These are phyloP conservation scores for Tenodera sinensis DNA, from an alignment of 2,888 invertebrate species.

Conservation along the genomic window DNA sequence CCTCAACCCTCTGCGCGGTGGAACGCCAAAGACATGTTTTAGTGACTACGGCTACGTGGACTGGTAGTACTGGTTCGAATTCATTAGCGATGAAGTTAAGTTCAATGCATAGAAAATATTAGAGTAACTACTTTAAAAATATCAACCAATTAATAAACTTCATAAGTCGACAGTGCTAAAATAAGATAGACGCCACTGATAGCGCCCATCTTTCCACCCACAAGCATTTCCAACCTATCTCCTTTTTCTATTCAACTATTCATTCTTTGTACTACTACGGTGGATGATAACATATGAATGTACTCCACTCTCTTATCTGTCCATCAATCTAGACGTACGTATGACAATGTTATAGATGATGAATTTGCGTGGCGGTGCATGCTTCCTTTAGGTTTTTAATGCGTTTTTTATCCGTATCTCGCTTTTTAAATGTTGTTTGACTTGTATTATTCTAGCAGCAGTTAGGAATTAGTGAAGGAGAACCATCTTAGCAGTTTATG, in stretches of 20 bases:
- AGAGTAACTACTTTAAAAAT: too few species aligned
- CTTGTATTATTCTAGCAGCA: neutral
- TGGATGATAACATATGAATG: conserved; percentile 14
- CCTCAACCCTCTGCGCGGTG: too few species aligned
- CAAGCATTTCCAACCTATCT: neutral
- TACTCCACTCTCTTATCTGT: conserved; percentile 4
- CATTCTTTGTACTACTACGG: neutral
- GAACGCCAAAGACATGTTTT: too few species aligned
- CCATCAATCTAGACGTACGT: conserved; percentile 13
- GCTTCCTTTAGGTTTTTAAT: neutral
- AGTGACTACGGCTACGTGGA: too few species aligned
- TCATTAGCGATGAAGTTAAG: too few species aligned
- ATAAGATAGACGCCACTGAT: neutral
- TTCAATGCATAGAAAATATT: too few species aligned
- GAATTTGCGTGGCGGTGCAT: neutral
- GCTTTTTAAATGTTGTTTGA: neutral
- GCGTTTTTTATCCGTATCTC: neutral
- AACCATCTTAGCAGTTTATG: neutral
- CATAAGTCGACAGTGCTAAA: too few species aligned
- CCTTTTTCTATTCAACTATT: neutral
- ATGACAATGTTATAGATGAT: conserved; percentile 13
- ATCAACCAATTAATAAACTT: too few species aligned
- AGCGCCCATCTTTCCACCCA: neutral
- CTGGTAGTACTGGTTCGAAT: too few species aligned
- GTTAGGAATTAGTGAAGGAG: neutral